These are phyloP conservation scores for Argyresthia goedartella DNA, from an alignment of 2,888 invertebrate species.

Conservation along the genomic window DNA sequence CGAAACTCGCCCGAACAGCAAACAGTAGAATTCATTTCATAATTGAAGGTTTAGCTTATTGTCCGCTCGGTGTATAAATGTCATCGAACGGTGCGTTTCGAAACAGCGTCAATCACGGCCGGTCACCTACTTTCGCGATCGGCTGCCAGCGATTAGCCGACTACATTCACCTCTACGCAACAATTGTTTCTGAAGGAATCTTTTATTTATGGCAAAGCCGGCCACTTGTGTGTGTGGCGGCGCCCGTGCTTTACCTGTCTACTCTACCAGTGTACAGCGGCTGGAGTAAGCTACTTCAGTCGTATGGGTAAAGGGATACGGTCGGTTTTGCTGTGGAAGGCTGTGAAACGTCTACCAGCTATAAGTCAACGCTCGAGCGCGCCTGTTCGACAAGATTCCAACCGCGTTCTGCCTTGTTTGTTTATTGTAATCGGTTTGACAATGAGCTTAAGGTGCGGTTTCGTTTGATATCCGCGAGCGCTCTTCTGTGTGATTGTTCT, in stretches of 20 bases:
- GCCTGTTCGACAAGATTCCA: slow-evolving; percentile 72
- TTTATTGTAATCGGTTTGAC: slow-evolving; percentile 72
- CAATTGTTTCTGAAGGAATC: slow-evolving; percentile 71
- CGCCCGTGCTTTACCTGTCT: slow-evolving; percentile 66
- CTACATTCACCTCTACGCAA: slow-evolving; percentile 67
- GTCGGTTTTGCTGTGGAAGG: slow-evolving; percentile 21
- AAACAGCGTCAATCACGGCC: slow-evolving; percentile 66
- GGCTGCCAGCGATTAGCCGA: slow-evolving; percentile 59
- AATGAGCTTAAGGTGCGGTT: slow-evolving; percentile 72
- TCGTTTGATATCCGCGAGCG: slow-evolving; percentile 62
- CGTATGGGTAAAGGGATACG: slow-evolving; percentile 13
- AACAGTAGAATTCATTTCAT: slow-evolving; percentile 36
- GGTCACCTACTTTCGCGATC: slow-evolving; percentile 72
- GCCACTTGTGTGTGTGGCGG: slow-evolving; percentile 47
- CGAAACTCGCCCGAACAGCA: slow-evolving; percentile 19
- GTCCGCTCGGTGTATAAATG: slow-evolving; percentile 53
- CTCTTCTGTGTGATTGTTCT: slow-evolving; percentile 56
- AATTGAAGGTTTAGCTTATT: slow-evolving; percentile 55
- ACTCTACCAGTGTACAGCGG: slow-evolving; percentile 8
- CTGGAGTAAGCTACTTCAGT: too few relatives aligned
- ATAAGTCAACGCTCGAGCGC: slow-evolving; percentile 71
- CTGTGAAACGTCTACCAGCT: slow-evolving; percentile 55
- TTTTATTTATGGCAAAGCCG: slow-evolving; percentile 67
- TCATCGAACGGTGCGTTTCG: slow-evolving; percentile 65
- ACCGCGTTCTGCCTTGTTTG: slow-evolving; percentile 70